Evolutionary conservation across 2,888 invertebrate genomes (phyloP).

Genomic region (Hydraecia micacea): DNA sequence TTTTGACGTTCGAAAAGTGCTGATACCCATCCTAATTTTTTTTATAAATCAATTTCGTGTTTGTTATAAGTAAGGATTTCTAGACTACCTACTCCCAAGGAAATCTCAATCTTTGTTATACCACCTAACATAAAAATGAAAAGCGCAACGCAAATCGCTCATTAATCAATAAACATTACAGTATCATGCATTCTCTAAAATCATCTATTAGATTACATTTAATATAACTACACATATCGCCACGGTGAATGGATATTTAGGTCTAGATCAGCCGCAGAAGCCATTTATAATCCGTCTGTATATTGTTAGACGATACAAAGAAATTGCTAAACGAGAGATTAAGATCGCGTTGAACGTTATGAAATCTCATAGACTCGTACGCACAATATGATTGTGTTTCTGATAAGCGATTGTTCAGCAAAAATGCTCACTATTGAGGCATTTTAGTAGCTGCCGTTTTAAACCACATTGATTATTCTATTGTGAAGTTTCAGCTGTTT

Average conservation of each 20-base stretch:
- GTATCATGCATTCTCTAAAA: slow-evolving; percentile 4
- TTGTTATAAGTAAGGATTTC: background rate
- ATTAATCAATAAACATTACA: slow-evolving; percentile 10
- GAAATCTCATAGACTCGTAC: slow-evolving; percentile 54
- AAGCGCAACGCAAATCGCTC: slow-evolving; percentile 7
- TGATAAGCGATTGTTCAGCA: slow-evolving; percentile 57
- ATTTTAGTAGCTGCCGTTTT: slow-evolving; percentile 23
- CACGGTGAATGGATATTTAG: slow-evolving; percentile 77
- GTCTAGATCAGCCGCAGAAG: slow-evolving; percentile 75
- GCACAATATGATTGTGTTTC: slow-evolving; percentile 53
- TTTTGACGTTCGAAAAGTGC: background rate
- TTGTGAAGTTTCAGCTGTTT: background rate
- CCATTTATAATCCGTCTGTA: slow-evolving; percentile 56
- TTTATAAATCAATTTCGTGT: background rate
- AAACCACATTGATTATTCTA: slow-evolving; percentile 24
- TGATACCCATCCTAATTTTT: background rate
- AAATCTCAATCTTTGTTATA: background rate
- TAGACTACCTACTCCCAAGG: background rate
- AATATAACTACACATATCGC: slow-evolving; percentile 48
- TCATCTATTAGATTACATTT: slow-evolving; percentile 34
- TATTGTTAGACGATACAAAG: slow-evolving; percentile 66
- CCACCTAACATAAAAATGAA: background rate
- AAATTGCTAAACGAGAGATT: slow-evolving; percentile 65
- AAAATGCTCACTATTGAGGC: slow-evolving; percentile 54
- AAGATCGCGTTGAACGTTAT: slow-evolving; percentile 59